phyloP scores from a whole-genome alignment of 2,113 vertebrate species.

The Eretmodus cyanostictus region DNA sequence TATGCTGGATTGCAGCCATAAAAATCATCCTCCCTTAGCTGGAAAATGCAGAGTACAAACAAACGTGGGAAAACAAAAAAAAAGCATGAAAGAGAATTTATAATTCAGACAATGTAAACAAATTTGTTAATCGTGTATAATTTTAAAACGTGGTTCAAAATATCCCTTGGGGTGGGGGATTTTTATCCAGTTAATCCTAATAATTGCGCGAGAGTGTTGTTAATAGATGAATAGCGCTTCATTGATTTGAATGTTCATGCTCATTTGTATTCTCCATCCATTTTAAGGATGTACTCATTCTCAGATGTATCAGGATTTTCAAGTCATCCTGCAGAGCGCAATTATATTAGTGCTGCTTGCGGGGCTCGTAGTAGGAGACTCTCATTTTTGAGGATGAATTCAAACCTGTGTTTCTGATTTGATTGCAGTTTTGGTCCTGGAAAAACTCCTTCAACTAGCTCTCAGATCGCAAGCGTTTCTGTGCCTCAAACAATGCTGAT shows the following conservation, averaged over 20 bases:
- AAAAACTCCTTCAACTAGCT: not conserved
- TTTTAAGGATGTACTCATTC: not conserved
- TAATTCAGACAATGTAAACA: not conserved
- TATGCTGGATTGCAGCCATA: conserved; percentile 19
- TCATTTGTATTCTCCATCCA: conserved; percentile 9
- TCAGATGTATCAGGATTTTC: not conserved
- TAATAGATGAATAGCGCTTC: not conserved
- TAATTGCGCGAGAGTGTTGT: not conserved
- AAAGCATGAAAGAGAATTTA: not conserved
- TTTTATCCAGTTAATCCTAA: not conserved
- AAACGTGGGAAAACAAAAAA: not conserved
- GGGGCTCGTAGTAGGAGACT: not conserved
- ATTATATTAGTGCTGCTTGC: not conserved
- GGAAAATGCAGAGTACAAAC: not conserved
- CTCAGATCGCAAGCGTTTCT: not conserved
- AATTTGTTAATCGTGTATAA: not conserved
- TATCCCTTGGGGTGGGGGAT: not conserved
- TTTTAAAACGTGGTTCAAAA: not conserved
- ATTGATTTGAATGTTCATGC: not conserved
- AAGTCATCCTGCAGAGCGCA: not conserved
- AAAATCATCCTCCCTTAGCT: not conserved
- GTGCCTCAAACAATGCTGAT: not conserved
- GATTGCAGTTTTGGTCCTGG: not conserved
- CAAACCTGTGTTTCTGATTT: not conserved
- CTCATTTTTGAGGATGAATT: not conserved